A percentile compares a stretch with the other conserved stretches of the same genome.
These are phyloP conservation scores for Megalurothrips usitatus DNA, from an alignment of 2,888 invertebrate genomes.

Conservation along the genomic window DNA sequence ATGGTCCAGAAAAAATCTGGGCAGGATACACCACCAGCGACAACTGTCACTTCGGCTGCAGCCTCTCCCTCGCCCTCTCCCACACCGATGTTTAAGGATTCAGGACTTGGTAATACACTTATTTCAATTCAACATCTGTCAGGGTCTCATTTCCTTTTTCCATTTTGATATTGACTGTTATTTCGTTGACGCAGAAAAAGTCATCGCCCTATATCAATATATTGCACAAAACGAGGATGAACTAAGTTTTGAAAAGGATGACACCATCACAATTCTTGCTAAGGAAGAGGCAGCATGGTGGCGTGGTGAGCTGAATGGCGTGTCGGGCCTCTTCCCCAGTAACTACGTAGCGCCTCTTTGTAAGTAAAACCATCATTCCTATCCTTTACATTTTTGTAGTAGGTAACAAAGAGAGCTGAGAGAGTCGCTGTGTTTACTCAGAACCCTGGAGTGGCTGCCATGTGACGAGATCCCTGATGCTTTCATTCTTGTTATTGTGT, in stretches of 20 bases:
- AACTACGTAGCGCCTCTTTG: constrained; percentile 84
- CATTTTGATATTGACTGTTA: constrained; percentile 2
- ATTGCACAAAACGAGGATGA: constrained; percentile 93
- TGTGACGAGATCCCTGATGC: neutral
- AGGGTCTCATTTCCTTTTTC: neutral
- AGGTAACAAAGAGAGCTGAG: too few species aligned
- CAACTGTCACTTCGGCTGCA: constrained; percentile 29
- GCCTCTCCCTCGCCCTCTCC: neutral
- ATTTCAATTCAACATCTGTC: neutral
- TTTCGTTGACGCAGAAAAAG: constrained; percentile 61
- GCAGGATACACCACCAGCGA: neutral
- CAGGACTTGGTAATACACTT: constrained; percentile 27
- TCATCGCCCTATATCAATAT: constrained; percentile 90
- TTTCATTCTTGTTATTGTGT: constrained; percentile 38
- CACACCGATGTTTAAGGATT: neutral
- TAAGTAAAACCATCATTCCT: constrained; percentile 49
- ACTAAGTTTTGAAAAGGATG: constrained; percentile 85
- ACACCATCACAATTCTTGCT: constrained; percentile 81
- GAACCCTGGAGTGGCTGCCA: neutral
- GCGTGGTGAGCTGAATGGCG: constrained; percentile 88
- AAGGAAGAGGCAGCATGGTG: constrained; percentile 97
- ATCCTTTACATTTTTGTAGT: neutral
- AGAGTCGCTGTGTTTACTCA: too few species aligned
- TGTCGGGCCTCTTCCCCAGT: constrained; percentile 89
- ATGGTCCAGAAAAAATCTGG: constrained; percentile 42